Evolutionary conservation across 1,140 invertebrate species (phyloP).

Genomic region (Callitettix versicolor): DNA sequence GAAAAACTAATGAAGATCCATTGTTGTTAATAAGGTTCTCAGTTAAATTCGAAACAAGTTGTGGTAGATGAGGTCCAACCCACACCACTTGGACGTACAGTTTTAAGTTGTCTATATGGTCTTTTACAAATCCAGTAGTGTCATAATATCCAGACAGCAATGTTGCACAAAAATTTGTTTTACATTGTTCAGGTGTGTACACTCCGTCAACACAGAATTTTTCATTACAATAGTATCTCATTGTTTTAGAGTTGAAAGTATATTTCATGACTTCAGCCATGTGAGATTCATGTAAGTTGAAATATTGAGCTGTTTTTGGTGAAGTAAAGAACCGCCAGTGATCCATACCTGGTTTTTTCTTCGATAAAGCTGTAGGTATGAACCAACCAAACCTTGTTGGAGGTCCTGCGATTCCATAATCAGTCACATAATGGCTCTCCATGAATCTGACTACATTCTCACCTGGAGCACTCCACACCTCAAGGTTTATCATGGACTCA

Average conservation of each 20-base stretch:
- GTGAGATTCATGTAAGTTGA: not conserved
- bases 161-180: constrained; percentile 39
- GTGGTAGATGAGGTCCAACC: constrained; percentile 45
- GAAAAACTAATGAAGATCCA: constrained; percentile 39
- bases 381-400: constrained; percentile 52
- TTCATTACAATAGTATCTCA: constrained; percentile 38
- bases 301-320: not conserved
- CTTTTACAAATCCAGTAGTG: constrained; percentile 39
- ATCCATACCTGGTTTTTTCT: not conserved
- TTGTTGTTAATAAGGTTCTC: constrained; percentile 27
- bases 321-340: constrained; percentile 1
- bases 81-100: constrained; percentile 49
- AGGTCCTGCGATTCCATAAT: no score
- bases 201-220: constrained; percentile 42
- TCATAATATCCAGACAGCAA: constrained; percentile 36
- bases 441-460: no score
- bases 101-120: constrained; percentile 42
- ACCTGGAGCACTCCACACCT: no score
- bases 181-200: constrained; percentile 44
- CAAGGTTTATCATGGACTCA: no score
- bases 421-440: no score
- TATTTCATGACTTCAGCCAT: not conserved
- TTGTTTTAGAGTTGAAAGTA: not conserved
- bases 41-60: constrained; percentile 36
- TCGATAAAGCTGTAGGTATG: constrained; percentile 39